These are phyloP conservation scores for Desmodus rotundus DNA, from an alignment of 2,113 vertebrate genomes.

Conservation along the genomic window DNA sequence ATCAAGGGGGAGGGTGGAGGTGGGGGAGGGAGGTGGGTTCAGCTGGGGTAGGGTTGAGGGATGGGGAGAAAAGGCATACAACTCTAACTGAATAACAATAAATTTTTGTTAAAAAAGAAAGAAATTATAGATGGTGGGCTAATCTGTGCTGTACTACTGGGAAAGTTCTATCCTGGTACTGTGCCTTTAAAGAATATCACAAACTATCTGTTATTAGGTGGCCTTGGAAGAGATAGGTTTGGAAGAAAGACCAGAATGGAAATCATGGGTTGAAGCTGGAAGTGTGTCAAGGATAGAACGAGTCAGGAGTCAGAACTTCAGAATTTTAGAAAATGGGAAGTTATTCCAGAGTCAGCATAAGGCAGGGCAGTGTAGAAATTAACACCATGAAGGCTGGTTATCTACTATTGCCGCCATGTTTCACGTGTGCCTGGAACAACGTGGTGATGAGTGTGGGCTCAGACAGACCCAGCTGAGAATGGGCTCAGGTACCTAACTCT, in stretches of 20 bases:
- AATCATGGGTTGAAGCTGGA: background rate
- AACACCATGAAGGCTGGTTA: background rate
- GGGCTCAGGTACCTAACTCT: background rate
- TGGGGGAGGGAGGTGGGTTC: no score
- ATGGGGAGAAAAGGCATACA: no score
- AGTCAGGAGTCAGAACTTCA: background rate
- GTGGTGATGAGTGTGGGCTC: background rate
- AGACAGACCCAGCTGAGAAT: background rate
- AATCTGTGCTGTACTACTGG: background rate
- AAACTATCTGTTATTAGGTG: background rate
- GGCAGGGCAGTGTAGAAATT: background rate
- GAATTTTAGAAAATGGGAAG: background rate
- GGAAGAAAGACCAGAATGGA: background rate
- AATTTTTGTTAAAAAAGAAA: no score
- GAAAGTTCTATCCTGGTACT: background rate
- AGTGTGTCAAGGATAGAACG: background rate
- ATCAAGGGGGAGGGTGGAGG: no score
- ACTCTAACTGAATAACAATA: no score
- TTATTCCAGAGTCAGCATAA: background rate
- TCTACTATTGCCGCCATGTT: accelerated
- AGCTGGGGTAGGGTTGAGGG: no score
- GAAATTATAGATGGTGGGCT: background rate
- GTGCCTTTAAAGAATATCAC: background rate
- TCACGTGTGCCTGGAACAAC: background rate
- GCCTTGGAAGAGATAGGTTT: background rate